These are phyloP conservation scores for Nipponacmea schrenckii DNA, from an alignment of 2,888 invertebrate species.

Conservation along the genomic window DNA sequence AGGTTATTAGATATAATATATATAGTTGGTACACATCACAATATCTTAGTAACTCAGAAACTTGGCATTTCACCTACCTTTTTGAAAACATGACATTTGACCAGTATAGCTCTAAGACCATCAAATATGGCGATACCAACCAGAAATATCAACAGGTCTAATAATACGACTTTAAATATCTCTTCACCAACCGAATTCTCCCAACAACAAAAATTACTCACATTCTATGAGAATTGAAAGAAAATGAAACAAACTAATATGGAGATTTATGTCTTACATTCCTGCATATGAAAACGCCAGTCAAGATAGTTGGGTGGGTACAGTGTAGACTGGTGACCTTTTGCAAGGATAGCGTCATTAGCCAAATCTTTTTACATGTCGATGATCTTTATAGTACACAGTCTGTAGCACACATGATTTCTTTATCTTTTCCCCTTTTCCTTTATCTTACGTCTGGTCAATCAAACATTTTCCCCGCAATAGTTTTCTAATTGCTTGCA, in stretches of 20 bases:
- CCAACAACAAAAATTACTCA: constrained; percentile 44
- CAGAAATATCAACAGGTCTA: constrained; percentile 46
- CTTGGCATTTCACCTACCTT: constrained; percentile 16
- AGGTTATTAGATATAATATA: no score
- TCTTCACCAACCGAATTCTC: constrained; percentile 58
- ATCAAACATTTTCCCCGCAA: no score
- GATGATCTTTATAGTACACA: background rate
- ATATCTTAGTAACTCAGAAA: no score
- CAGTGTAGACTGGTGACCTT: no score
- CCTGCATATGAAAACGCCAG: background rate
- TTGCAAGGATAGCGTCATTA: no score
- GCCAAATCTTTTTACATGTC: background rate
- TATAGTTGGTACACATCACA: no score
- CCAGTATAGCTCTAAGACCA: constrained; percentile 38
- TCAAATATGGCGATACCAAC: constrained; percentile 40
- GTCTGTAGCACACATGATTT: background rate
- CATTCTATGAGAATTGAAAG: background rate
- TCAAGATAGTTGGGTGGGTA: no score
- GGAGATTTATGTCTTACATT: background rate
- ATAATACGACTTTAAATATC: constrained; percentile 48
- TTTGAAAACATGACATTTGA: constrained; percentile 28
- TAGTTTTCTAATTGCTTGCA: no score
- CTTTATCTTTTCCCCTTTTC: no score
- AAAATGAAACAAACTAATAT: no score
- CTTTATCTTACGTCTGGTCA: no score